Conservation (phyloP, 2,888 invertebrate genomes). For the Temnothorax ravouxi region DNA sequence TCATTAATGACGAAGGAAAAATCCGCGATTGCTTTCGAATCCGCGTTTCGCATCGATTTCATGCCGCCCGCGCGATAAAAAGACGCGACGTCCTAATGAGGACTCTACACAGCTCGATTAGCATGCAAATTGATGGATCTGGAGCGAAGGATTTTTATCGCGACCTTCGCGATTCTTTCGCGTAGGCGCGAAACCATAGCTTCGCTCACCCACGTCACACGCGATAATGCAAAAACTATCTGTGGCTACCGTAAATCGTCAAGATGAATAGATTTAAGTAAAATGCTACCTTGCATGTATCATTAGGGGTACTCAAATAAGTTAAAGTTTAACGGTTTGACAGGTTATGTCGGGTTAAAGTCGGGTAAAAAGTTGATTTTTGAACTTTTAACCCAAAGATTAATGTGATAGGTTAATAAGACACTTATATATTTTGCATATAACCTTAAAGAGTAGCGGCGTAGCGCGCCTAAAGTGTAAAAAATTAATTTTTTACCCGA, state of each 20-base stretch:
- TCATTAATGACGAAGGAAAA: background rate
- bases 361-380: too few relatives aligned
- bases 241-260: constrained; percentile 13
- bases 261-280: constrained; percentile 17
- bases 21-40: background rate
- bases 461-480: too few relatives aligned
- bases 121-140: constrained; percentile 39
- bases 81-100: background rate
- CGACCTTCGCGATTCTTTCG: constrained; percentile 13
- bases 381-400: too few relatives aligned
- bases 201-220: background rate
- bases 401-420: too few relatives aligned
- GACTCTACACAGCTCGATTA: constrained; percentile 19
- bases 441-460: too few relatives aligned
- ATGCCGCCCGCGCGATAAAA: constrained; percentile 17
- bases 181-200: constrained; percentile 1
- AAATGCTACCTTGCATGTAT: background rate
- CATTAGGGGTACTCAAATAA: too few relatives aligned
- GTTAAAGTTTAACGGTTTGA: too few relatives aligned
- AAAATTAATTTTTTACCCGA: too few relatives aligned
- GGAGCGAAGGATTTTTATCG: constrained; percentile 25
- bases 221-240: constrained; percentile 24
- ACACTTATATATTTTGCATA: too few relatives aligned
- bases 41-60: background rate
- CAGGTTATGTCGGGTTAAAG: too few relatives aligned